A percentile compares a stretch with the other conserved stretches of the same genome.
These are phyloP conservation scores for Noctua janthina DNA, from an alignment of 2,888 invertebrate species.

Conservation along the genomic window DNA sequence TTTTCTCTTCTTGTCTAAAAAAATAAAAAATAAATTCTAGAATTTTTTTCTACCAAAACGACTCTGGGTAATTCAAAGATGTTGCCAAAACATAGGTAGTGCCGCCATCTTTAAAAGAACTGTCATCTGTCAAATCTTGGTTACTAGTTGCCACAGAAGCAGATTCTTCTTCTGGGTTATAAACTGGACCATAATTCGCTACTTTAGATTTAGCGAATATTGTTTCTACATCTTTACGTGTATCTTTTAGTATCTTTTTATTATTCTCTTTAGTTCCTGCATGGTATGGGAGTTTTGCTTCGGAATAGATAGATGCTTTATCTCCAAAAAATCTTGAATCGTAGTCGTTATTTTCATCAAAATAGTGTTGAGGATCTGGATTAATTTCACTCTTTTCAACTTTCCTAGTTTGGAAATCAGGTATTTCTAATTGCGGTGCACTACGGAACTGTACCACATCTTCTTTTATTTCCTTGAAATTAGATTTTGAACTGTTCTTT, in stretches of 20 bases:
- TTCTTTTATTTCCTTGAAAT: constrained; percentile 1
- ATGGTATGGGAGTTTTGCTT: constrained; percentile 51
- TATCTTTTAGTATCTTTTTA: constrained; percentile 39
- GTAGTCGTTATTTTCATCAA: constrained; percentile 41
- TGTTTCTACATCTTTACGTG: constrained; percentile 76
- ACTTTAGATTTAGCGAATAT: constrained; percentile 82
- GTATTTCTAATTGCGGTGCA: constrained; percentile 77
- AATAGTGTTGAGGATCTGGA: constrained; percentile 30
- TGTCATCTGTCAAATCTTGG: constrained; percentile 38
- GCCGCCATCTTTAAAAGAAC: constrained; percentile 47
- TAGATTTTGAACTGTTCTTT: neutral
- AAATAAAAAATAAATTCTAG: neutral
- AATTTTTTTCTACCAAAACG: constrained; percentile 12
- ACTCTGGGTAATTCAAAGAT: constrained; percentile 64
- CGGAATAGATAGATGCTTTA: constrained; percentile 68
- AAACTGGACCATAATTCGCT: constrained; percentile 73
- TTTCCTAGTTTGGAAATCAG: constrained; percentile 80
- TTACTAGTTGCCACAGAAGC: constrained; percentile 10
- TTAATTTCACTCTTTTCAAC: constrained; percentile 66
- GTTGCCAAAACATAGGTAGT: constrained; percentile 70
- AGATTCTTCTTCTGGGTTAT: constrained; percentile 31
- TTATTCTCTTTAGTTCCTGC: constrained; percentile 2
- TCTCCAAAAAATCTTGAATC: constrained; percentile 43
- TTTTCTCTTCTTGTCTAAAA: neutral
- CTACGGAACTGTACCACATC: constrained; percentile 70